phyloP scores from a whole-genome alignment of 2,888 invertebrate genomes.

The Chalcosyrphus nemorum region DNA sequence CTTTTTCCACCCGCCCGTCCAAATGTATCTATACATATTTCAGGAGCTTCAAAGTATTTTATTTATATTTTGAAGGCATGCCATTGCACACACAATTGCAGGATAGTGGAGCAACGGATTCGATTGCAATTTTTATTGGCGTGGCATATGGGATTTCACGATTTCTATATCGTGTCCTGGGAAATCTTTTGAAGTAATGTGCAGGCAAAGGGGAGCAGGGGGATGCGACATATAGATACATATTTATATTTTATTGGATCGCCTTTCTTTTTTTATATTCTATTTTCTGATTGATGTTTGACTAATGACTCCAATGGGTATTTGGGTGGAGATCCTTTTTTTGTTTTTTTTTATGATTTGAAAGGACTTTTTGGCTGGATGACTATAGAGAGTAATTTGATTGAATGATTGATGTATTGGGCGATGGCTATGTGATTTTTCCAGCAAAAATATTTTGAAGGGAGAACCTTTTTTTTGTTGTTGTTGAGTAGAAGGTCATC shows the following conservation, averaged over 20 bases:
- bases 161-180: slow-evolving; percentile 13
- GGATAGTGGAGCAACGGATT: slow-evolving; percentile 2
- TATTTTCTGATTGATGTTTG: slow-evolving; percentile 41
- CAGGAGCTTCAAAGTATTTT: slow-evolving; percentile 19
- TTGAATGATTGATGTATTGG: slow-evolving; percentile 35
- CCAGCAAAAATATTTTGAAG: background rate
- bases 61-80: slow-evolving; percentile 17
- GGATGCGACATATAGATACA: background rate
- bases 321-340: slow-evolving; percentile 14
- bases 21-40: background rate
- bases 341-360: slow-evolving; percentile 21
- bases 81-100: slow-evolving; percentile 6
- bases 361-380: slow-evolving; percentile 20
- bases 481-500: background rate
- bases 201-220: background rate
- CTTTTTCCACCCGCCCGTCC: no score
- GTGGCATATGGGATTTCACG: background rate
- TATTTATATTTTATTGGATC: slow-evolving; percentile 18
- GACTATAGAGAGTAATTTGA: slow-evolving; percentile 24
- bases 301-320: slow-evolving; percentile 35
- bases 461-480: background rate
- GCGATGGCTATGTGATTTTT: background rate
- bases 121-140: slow-evolving; percentile 15
- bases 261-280: background rate
- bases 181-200: slow-evolving; percentile 36